A percentile compares a stretch with the other conserved stretches of the same genome.
These are phyloP conservation scores for Drosophila nigromelanica DNA, from an alignment of 1,140 invertebrate species.

Conservation along the genomic window DNA sequence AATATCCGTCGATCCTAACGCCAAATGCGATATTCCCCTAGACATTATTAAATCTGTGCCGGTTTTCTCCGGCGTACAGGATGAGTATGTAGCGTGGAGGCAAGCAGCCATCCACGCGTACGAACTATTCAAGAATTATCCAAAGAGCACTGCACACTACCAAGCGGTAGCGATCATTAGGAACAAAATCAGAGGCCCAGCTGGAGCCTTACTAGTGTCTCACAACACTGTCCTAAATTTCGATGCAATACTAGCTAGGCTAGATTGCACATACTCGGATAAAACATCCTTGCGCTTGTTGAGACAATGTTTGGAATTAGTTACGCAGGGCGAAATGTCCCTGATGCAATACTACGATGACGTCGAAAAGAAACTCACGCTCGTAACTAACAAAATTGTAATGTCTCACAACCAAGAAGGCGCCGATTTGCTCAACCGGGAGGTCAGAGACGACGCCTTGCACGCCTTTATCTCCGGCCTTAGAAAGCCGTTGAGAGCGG, in stretches of 20 bases:
- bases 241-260: conserved; percentile 12
- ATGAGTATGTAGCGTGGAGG: conserved; percentile 30
- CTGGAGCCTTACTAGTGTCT: conserved; percentile 11
- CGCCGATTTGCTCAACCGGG: no score
- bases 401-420: no score
- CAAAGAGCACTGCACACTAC: conserved; percentile 13
- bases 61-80: conserved; percentile 13
- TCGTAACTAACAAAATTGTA: no score
- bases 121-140: conserved; percentile 9
- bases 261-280: no score
- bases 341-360: no score
- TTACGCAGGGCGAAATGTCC: no score
- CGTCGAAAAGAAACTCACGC: no score
- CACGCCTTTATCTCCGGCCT: no score
- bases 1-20: background rate
- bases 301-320: no score
- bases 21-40: conserved; percentile 21
- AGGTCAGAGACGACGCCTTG: no score
- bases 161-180: conserved; percentile 25
- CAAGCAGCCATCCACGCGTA: conserved; percentile 32
- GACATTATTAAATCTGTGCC: conserved; percentile 29
- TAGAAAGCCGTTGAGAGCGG: no score
- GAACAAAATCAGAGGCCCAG: conserved; percentile 29
- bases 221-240: conserved; percentile 22
- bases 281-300: no score